A percentile compares a stretch with the other conserved stretches of the same genome.
phyloP scores from a whole-genome alignment of 2,113 vertebrate genomes.

The Copsychus sechellarum region DNA sequence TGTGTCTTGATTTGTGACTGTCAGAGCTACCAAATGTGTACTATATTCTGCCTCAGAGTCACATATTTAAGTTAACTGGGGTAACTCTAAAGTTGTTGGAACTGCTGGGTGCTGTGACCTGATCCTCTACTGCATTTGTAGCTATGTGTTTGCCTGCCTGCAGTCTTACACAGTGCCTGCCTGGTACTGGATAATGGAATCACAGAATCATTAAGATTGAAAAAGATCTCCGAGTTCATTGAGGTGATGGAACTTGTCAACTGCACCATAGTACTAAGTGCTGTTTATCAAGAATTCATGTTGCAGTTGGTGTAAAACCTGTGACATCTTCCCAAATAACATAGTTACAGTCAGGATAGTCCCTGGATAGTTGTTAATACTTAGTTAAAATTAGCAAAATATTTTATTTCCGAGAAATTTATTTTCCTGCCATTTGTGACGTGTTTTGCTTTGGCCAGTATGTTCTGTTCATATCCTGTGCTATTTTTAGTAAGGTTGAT shows the following conservation, averaged over 20 bases:
- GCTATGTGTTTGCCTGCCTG: neutral
- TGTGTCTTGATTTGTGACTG: neutral
- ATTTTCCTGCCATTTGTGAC: neutral
- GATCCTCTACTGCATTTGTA: neutral
- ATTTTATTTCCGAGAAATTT: neutral
- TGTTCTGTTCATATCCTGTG: neutral
- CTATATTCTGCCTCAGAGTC: neutral
- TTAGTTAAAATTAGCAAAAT: slow-evolving; percentile 22
- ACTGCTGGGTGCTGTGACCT: neutral
- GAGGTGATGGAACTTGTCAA: neutral
- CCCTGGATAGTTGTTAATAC: neutral
- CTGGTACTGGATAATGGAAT: neutral
- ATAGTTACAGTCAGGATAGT: neutral
- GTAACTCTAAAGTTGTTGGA: neutral
- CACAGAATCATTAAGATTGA: neutral
- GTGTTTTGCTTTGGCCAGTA: neutral
- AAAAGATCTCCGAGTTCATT: neutral
- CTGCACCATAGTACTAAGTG: neutral
- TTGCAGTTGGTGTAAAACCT: neutral
- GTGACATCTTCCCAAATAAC: neutral
- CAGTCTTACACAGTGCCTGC: neutral
- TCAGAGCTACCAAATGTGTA: neutral
- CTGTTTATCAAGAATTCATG: neutral
- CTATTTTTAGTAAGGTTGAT: neutral
- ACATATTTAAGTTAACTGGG: neutral